Evolutionary conservation across 2,888 invertebrate genomes (phyloP).

Genomic region (Drosophila gaucha): DNA sequence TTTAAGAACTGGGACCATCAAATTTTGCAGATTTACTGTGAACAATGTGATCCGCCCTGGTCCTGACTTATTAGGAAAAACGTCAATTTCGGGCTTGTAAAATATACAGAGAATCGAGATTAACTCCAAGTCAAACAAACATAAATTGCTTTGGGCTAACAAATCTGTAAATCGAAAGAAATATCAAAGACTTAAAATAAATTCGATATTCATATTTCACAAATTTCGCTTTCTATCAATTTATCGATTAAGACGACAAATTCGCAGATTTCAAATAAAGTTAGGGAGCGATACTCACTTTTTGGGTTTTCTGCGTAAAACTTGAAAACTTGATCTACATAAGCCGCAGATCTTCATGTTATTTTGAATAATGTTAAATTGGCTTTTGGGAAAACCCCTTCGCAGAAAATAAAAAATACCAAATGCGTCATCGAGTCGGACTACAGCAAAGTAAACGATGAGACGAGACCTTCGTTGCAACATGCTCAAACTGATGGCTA

Average conservation of each 20-base stretch:
- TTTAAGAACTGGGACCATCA: too few relatives aligned
- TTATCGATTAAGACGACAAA: background rate
- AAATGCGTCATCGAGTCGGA: slow-evolving; percentile 56
- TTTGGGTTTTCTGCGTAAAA: slow-evolving; percentile 9
- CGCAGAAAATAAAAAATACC: slow-evolving; percentile 1
- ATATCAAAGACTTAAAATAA: too few relatives aligned
- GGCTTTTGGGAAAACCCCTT: slow-evolving; percentile 60
- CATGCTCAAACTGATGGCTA: slow-evolving; percentile 42
- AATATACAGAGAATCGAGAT: too few relatives aligned
- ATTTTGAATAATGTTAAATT: slow-evolving; percentile 9
- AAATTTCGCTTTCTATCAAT: too few relatives aligned
- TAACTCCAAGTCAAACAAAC: too few relatives aligned
- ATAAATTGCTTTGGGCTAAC: too few relatives aligned
- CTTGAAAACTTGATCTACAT: slow-evolving; percentile 7
- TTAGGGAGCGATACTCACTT: background rate
- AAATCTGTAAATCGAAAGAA: too few relatives aligned
- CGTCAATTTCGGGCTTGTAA: too few relatives aligned
- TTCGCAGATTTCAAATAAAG: background rate
- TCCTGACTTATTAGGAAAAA: too few relatives aligned
- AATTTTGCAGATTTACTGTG: too few relatives aligned
- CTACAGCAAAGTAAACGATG: slow-evolving; percentile 3
- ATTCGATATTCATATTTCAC: too few relatives aligned
- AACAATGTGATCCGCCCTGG: too few relatives aligned
- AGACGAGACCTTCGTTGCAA: slow-evolving; percentile 64
- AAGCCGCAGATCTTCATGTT: background rate